A percentile compares a stretch with the other conserved stretches of the same genome.
Evolutionary conservation across 1,140 invertebrate species (phyloP).

Genomic region (Brachystomella parvula): DNA sequence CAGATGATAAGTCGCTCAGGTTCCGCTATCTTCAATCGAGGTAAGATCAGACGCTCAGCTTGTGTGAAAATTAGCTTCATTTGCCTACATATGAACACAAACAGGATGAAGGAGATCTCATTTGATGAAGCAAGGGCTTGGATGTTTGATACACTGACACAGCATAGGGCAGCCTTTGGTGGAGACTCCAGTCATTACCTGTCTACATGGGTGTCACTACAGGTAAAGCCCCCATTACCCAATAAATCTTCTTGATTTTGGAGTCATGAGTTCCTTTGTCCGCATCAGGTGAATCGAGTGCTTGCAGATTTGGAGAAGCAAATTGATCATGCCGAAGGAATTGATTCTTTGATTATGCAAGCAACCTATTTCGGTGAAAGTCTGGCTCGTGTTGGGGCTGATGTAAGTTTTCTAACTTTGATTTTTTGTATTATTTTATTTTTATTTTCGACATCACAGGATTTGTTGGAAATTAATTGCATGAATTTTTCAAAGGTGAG

Average conservation of each 20-base stretch:
- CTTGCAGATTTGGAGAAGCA: slow-evolving; percentile 31
- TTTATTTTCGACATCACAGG: too few relatives aligned
- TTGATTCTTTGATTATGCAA: slow-evolving; percentile 33
- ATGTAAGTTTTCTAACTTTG: slow-evolving; percentile 15
- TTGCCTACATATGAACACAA: too few relatives aligned
- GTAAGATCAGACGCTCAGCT: too few relatives aligned
- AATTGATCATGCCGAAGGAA: slow-evolving; percentile 29
- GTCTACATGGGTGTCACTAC: slow-evolving; percentile 33
- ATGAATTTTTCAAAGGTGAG: slow-evolving; percentile 4
- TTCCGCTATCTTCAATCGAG: slow-evolving; percentile 36
- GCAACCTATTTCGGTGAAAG: slow-evolving; percentile 38
- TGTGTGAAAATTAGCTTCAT: too few relatives aligned
- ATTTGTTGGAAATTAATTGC: too few relatives aligned
- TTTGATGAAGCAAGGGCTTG: slow-evolving; percentile 35
- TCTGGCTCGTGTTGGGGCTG: slow-evolving; percentile 36
- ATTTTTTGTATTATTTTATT: too few relatives aligned
- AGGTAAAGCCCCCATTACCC: slow-evolving; percentile 19
- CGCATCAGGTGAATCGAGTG: slow-evolving; percentile 29
- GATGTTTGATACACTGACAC: slow-evolving; percentile 38
- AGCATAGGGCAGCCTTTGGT: slow-evolving; percentile 37
- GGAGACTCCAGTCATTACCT: slow-evolving; percentile 36
- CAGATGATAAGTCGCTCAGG: slow-evolving; percentile 32
- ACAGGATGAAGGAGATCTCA: slow-evolving; percentile 34
- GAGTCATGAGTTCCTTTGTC: too few relatives aligned
- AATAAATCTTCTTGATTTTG: slow-evolving; percentile 16